Evolutionary conservation across 2,888 invertebrate genomes (phyloP), one percentile per base, ranked within the genome.

Genomic region (Uloborus plumipes): DNA sequence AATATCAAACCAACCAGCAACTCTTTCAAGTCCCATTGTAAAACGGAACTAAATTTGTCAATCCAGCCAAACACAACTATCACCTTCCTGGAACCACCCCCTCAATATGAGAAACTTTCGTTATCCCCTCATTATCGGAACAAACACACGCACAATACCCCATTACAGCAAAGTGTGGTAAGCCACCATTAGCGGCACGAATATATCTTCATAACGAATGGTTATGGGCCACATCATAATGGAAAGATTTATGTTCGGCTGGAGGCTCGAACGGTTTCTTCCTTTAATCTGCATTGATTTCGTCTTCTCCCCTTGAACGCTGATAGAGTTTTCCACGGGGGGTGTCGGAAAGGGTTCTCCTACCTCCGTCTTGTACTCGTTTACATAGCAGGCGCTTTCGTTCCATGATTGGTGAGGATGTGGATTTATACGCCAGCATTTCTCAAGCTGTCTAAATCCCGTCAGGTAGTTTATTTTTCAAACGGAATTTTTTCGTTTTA

Each of bases 151-250:
- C 70, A 81, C 74, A 69, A 69, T 64, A 59, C 64, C 58, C 74
- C 74, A 81, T 81, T 81, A 81, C 55, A 70, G 53, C 64, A 74
- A 81, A 74, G 74, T 81, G 80, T 70, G 80, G 80, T 81, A 74
- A 81, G 80, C 80, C 74, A 62, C 80, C 80, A 81, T 81, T 81
- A 81, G 64, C 64, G 70, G 20, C 64, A 69, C 20, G 74, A 75
- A 81, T 81, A 64, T 70, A 81, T 81, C 80, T 81, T 81, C 74
- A 74, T 81, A 81, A 81, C 80, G 70, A 81, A 81, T 81, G 74
- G 80, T 81, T 81, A 81, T 74, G 74, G 69, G 61, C 58, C 49
- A 71, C 74, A 81, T 81, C 80, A 81, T 81, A 81, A 81, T 74
- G 80, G 74, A 65, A 74, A 81, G 80, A 81, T 81, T 81, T 81